A percentile compares a stretch with the other conserved stretches of the same genome.
Evolutionary conservation across 2,888 invertebrate species (phyloP).

Genomic region (Diaphora mendica): DNA sequence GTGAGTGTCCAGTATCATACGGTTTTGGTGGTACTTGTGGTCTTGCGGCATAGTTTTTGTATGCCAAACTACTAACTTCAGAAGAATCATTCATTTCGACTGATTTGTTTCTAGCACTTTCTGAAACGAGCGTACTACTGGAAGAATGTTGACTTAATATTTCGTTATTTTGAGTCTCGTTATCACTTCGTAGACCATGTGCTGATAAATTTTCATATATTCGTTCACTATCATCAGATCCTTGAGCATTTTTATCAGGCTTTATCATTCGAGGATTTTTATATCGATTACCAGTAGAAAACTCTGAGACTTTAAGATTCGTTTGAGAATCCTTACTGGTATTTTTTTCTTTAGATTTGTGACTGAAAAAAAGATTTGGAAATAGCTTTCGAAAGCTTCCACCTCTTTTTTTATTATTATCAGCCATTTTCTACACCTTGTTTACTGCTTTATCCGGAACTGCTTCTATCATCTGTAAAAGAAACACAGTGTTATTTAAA

Average conservation of each 20-base stretch:
- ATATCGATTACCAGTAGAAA: conserved; percentile 69
- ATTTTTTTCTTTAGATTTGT: conserved; percentile 71
- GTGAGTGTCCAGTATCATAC: conserved; percentile 53
- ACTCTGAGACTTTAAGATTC: conserved; percentile 56
- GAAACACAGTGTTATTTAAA: background rate
- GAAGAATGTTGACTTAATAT: conserved; percentile 72
- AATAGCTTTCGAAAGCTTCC: conserved; percentile 78
- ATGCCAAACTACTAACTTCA: conserved; percentile 41
- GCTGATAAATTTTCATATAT: conserved; percentile 78
- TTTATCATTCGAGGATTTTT: conserved; percentile 68
- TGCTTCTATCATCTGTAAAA: conserved; percentile 34
- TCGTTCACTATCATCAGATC: conserved; percentile 62
- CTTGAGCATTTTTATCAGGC: conserved; percentile 56
- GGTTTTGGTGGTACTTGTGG: conserved; percentile 72
- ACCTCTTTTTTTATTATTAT: conserved; percentile 70
- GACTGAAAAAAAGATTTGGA: conserved; percentile 72
- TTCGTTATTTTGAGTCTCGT: conserved; percentile 56
- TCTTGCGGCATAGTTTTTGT: conserved; percentile 63
- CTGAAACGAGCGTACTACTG: conserved; percentile 77
- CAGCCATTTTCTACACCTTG: conserved; percentile 61
- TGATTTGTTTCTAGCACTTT: conserved; percentile 61
- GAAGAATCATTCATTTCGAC: conserved; percentile 39
- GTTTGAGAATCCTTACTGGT: conserved; percentile 45
- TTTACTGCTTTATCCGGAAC: background rate
- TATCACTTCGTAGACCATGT: conserved; percentile 53